Conservation (phyloP, 2,888 invertebrate genomes). For the Cosmopolites sordidus region DNA sequence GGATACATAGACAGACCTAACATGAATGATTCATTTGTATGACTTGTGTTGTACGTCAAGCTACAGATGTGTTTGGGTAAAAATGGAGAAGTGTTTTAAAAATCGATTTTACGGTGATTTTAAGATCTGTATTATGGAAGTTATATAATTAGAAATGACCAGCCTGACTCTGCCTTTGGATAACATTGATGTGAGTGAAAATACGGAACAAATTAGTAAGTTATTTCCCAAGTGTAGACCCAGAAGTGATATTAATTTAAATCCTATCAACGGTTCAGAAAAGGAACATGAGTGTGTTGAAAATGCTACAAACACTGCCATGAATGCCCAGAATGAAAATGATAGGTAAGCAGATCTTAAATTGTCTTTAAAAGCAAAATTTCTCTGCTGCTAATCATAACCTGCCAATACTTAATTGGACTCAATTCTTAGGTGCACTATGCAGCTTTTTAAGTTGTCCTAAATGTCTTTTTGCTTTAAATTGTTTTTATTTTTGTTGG, state of each 20-base stretch:
- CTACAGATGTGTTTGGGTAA: constrained; percentile 6
- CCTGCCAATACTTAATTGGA: neutral
- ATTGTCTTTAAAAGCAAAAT: neutral
- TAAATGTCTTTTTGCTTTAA: too few relatives aligned
- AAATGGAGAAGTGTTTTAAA: constrained; percentile 2
- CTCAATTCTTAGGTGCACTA: too few relatives aligned
- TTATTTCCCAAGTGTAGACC: constrained; percentile 86
- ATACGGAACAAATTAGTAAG: constrained; percentile 73
- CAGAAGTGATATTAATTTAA: constrained; percentile 57
- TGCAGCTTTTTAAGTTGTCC: too few relatives aligned
- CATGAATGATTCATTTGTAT: constrained; percentile 9
- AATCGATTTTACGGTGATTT: constrained; percentile 11
- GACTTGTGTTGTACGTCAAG: constrained; percentile 3
- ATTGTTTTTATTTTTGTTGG: too few relatives aligned
- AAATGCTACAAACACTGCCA: constrained; percentile 47
- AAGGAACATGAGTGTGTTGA: constrained; percentile 48
- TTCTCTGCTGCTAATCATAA: neutral
- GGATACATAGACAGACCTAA: neutral
- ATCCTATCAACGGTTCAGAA: constrained; percentile 48
- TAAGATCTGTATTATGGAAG: constrained; percentile 30
- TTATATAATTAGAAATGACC: constrained; percentile 45
- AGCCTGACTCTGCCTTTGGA: constrained; percentile 49
- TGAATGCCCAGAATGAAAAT: constrained; percentile 52
- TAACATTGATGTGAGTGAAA: constrained; percentile 51
- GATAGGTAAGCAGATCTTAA: constrained; percentile 42